These are phyloP conservation scores for Phocoena phocoena DNA, from an alignment of 2,113 vertebrate species.

Conservation along the genomic window DNA sequence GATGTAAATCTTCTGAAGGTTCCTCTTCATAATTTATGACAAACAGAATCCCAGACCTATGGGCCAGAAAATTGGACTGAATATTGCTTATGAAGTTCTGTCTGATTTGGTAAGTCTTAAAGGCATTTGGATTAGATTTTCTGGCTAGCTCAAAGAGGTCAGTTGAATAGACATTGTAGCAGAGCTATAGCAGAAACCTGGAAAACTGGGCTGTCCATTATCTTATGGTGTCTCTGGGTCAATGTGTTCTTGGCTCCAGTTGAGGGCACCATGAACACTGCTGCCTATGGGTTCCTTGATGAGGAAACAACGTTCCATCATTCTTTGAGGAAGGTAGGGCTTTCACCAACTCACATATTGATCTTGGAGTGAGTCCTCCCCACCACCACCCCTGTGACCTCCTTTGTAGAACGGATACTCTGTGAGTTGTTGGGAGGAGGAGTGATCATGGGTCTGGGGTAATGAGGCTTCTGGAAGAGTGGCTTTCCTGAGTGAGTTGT, in stretches of 20 bases:
- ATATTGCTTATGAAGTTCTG: background rate
- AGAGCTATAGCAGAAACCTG: background rate
- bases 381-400: fast-evolving
- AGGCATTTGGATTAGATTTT: background rate
- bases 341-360: background rate
- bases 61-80: background rate
- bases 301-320: background rate
- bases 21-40: background rate
- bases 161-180: background rate
- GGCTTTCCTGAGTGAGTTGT: background rate
- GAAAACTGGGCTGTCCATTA: background rate
- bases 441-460: background rate
- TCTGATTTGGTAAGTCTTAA: background rate
- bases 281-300: background rate
- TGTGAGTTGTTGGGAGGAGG: background rate
- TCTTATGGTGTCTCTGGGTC: background rate
- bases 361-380: background rate
- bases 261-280: background rate
- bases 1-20: background rate
- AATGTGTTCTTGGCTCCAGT: background rate
- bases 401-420: background rate
- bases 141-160: background rate
- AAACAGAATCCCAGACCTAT: background rate
- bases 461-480: background rate
- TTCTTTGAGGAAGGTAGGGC: background rate